Conservation (phyloP, 2,113 vertebrate genomes). For the Nettapus auritus region DNA sequence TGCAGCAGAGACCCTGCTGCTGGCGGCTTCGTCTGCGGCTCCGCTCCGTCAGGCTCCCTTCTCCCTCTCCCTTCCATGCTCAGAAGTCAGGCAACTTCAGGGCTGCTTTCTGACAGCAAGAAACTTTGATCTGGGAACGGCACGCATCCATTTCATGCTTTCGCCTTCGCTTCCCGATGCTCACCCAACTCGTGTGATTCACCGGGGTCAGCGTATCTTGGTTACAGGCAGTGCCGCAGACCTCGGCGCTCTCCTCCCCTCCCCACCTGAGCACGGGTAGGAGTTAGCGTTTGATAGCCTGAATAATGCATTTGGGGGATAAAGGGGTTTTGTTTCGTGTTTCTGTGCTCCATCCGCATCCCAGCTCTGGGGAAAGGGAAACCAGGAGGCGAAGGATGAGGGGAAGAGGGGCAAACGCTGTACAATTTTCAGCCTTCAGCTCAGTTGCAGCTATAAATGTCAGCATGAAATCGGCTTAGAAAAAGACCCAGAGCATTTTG, state of each 20-base stretch:
- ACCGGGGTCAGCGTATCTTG: background rate
- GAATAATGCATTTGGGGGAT: background rate
- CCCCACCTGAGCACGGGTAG: background rate
- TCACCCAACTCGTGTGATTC: background rate
- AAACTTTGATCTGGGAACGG: slow-evolving; percentile 21
- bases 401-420: background rate
- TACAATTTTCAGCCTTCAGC: background rate
- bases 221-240: background rate
- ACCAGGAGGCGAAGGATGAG: background rate
- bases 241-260: background rate
- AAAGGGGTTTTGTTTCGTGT: background rate
- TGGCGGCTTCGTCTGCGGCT: background rate
- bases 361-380: background rate
- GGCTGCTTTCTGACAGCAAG: slow-evolving; percentile 13
- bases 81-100: background rate
- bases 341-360: background rate
- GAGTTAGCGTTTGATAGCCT: background rate
- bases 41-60: background rate
- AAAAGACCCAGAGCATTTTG: background rate
- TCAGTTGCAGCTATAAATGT: background rate
- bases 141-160: slow-evolving; percentile 5
- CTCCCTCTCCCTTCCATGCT: background rate
- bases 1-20: background rate
- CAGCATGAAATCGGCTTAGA: background rate
- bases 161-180: background rate